These are phyloP conservation scores for Dicyrtoma fusca DNA, from an alignment of 2,888 invertebrate genomes.

Conservation along the genomic window DNA sequence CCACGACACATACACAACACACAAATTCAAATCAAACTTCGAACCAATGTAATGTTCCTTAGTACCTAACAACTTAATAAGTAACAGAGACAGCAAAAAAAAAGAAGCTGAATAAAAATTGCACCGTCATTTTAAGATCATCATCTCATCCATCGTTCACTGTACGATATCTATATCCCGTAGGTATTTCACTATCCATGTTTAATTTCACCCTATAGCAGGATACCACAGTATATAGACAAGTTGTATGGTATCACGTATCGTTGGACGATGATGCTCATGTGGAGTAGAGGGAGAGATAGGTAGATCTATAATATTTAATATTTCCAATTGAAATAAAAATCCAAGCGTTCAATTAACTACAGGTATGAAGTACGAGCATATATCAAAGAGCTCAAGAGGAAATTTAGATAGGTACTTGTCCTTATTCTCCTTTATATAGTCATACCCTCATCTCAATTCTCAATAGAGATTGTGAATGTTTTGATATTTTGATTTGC, in stretches of 20 bases:
- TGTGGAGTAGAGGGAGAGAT: background rate
- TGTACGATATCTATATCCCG: too few species aligned
- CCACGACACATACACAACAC: background rate
- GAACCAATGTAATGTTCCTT: too few species aligned
- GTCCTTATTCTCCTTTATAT: too few species aligned
- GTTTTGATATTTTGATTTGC: too few species aligned
- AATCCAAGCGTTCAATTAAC: slow-evolving; percentile 15
- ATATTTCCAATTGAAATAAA: slow-evolving; percentile 8
- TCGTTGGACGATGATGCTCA: slow-evolving; percentile 3
- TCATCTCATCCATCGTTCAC: slow-evolving; percentile 3
- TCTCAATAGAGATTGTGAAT: too few species aligned
- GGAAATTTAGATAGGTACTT: background rate
- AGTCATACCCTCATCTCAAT: too few species aligned
- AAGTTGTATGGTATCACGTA: background rate
- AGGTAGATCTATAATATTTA: too few species aligned
- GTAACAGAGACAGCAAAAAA: too few species aligned
- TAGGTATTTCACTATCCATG: too few species aligned
- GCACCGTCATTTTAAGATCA: slow-evolving; percentile 37
- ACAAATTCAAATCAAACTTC: background rate
- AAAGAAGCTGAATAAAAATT: slow-evolving; percentile 9
- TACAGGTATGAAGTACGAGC: background rate
- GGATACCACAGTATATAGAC: too few species aligned
- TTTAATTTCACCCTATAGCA: too few species aligned
- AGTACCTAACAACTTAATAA: too few species aligned
- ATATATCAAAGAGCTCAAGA: background rate